Percentiles rank a stretch among this genome's conserved stretches.
phyloP scores from a whole-genome alignment of 2,797 vertebrate genomes.

The Distichodus sexfasciatus region DNA sequence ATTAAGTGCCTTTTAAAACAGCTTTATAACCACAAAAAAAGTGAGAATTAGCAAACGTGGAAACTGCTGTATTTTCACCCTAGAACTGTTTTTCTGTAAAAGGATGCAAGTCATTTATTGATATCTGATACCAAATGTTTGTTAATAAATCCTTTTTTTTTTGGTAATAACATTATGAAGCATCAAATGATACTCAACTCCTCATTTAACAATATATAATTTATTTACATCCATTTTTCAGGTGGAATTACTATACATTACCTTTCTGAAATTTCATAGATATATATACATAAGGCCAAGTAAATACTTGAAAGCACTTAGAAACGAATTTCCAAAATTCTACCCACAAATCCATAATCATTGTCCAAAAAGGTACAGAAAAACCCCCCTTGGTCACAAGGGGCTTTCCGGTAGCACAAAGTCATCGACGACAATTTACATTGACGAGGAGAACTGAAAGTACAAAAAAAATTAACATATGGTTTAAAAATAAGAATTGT shows the following conservation, averaged over 20 bases:
- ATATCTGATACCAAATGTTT: no score
- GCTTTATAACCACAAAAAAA: constrained; percentile 12
- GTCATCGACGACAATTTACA: constrained; percentile 81
- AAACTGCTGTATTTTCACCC: constrained; percentile 54
- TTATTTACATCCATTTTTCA: constrained; percentile 99
- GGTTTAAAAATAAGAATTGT: constrained; percentile 66
- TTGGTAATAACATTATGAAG: no score
- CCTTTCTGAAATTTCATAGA: constrained; percentile 85
- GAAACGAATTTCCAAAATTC: constrained; percentile 89
- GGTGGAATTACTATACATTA: constrained; percentile 95
- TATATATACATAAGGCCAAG: constrained; percentile 88
- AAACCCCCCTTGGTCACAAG: constrained; percentile 69
- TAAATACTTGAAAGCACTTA: constrained; percentile 90
- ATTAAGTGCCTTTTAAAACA: constrained; percentile 51
- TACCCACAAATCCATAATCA: constrained; percentile 86
- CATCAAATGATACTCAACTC: constrained; percentile 52
- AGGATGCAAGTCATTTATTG: constrained; percentile 30
- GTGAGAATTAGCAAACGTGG: constrained; percentile 12
- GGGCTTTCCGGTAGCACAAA: constrained; percentile 77
- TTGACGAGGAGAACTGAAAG: constrained; percentile 68
- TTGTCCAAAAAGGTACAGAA: constrained; percentile 83
- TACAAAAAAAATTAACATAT: constrained; percentile 50
- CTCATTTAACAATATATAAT: constrained; percentile 91
- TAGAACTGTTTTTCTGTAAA: constrained; percentile 23
- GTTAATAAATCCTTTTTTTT: constrained; percentile 15